These are phyloP conservation scores for Eunapius fragilis DNA, from an alignment of 37 sponge, comb jelly and placozoan species.

Conservation along the genomic window DNA sequence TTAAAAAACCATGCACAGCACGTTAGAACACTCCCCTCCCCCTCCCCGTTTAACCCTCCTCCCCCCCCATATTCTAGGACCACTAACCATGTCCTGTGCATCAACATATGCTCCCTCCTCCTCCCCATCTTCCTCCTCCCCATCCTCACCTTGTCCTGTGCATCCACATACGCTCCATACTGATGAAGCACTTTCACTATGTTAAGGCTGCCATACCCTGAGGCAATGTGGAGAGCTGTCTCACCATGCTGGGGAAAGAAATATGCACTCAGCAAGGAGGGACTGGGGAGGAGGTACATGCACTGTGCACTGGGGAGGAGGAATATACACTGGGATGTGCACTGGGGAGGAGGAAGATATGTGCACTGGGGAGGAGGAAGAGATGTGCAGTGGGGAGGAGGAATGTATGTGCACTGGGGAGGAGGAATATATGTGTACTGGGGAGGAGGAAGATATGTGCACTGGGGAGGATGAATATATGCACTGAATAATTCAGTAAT, in stretches of 20 bases:
- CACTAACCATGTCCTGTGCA: not conserved
- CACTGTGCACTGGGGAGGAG: not conserved
- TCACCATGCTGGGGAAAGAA: conserved; percentile 80
- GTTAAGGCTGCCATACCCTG: conserved; percentile 75
- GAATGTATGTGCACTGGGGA: not conserved
- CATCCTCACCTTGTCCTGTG: conserved; percentile 71
- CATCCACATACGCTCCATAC: conserved; percentile 60
- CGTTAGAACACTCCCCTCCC: too few relatives aligned
- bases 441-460: too few relatives aligned
- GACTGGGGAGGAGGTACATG: not conserved
- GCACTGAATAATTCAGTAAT: too few relatives aligned
- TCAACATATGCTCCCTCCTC: not conserved
- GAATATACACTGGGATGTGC: not conserved
- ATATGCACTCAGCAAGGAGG: too few relatives aligned
- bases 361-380: too few relatives aligned
- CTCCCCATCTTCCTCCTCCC: not conserved
- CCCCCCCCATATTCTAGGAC: not conserved
- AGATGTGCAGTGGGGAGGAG: not conserved
- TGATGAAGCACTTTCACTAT: conserved; percentile 61
- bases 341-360: not conserved
- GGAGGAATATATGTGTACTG: not conserved
- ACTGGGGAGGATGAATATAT: not conserved
- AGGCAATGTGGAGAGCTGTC: conserved; percentile 81
- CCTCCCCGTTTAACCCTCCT: not conserved
- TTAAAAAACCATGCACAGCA: too few relatives aligned